phyloP scores from a whole-genome alignment of 2,113 vertebrate species.

The Butorides virescens region DNA sequence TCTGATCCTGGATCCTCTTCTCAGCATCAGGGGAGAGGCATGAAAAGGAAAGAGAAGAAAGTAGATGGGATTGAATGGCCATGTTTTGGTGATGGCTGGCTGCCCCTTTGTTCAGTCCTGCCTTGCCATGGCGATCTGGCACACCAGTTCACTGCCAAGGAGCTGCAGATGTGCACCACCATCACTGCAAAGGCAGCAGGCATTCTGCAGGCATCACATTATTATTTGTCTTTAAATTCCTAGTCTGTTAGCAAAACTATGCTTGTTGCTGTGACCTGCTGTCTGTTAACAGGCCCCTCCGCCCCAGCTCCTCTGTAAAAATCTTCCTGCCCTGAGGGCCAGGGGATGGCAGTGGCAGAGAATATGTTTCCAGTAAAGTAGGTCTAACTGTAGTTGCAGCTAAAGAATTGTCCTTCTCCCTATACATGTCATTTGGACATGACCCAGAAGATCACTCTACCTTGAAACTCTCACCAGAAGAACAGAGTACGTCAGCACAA shows the following conservation, averaged over 20 bases:
- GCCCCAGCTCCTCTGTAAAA: background rate
- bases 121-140: background rate
- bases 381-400: background rate
- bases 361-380: background rate
- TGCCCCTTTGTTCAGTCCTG: background rate
- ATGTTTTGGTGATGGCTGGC: background rate
- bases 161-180: background rate
- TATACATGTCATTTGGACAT: background rate
- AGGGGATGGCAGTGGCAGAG: background rate
- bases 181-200: background rate
- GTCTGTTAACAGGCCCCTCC: background rate
- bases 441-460: background rate
- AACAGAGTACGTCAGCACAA: background rate
- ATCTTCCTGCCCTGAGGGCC: background rate
- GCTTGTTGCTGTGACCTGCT: background rate
- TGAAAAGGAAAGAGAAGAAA: background rate
- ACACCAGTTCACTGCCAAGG: background rate
- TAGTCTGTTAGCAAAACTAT: background rate
- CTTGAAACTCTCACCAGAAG: background rate
- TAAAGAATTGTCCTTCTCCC: background rate
- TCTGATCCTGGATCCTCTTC: background rate
- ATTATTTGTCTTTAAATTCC: background rate
- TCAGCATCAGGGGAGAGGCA: background rate
- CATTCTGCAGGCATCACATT: background rate
- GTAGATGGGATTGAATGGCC: background rate